Evolutionary conservation across 2,797 vertebrate genomes (phyloP).

Genomic region (Catharus ustulatus): DNA sequence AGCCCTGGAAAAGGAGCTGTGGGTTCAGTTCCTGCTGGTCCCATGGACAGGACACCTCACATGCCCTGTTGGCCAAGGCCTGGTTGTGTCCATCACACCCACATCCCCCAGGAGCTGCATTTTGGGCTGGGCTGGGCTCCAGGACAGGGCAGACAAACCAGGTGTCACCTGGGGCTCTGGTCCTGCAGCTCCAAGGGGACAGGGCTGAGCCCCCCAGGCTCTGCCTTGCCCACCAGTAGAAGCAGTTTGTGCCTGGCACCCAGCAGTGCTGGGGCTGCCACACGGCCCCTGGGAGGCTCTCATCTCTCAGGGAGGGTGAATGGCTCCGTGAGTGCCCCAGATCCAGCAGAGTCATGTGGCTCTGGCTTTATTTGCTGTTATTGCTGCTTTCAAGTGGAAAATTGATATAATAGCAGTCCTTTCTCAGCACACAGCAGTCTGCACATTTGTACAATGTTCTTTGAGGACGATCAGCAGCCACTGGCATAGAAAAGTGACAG

Average conservation of each 20-base stretch:
- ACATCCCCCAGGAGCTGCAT: no score
- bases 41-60: no score
- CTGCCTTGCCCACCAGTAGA: not conserved
- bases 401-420: slow-evolving; percentile 67
- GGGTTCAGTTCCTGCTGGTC: no score
- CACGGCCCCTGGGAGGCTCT: not conserved
- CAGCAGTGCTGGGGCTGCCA: not conserved
- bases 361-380: slow-evolving; percentile 67
- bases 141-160: not conserved
- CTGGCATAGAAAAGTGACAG: slow-evolving; percentile 63
- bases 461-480: slow-evolving; percentile 56
- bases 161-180: fast-evolving
- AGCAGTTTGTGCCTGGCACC: not conserved
- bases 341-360: slow-evolving; percentile 46
- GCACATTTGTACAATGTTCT: slow-evolving; percentile 52
- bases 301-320: not conserved
- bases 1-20: not conserved
- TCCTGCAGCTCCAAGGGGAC: not conserved
- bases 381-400: slow-evolving; percentile 73
- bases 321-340: slow-evolving; percentile 23
- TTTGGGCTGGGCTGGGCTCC: no score
- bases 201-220: no score
- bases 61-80: not conserved
- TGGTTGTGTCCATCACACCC: not conserved
- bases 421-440: slow-evolving; percentile 60